Percentiles rank a stretch among this genome's conserved stretches.
These are phyloP conservation scores for Chrysolina americana DNA, from an alignment of 2,888 invertebrate species.

Conservation along the genomic window DNA sequence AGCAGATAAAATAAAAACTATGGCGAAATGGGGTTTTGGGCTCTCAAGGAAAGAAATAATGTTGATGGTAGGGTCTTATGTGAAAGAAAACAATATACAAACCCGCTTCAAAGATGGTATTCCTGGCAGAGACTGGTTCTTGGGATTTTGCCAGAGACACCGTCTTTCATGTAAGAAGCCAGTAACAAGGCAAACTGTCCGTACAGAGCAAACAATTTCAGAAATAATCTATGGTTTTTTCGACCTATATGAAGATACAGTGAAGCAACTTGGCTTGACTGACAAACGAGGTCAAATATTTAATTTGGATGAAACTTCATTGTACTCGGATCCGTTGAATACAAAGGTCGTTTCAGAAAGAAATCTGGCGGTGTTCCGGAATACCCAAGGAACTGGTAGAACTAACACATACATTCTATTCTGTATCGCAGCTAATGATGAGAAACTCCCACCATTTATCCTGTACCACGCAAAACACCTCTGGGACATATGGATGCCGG, in stretches of 20 bases:
- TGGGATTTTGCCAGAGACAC: slow-evolving; percentile 31
- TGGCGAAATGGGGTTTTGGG: neutral
- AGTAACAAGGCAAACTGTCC: slow-evolving; percentile 33
- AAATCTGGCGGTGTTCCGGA: slow-evolving; percentile 22
- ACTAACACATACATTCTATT: slow-evolving; percentile 29
- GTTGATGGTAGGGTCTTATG: slow-evolving; percentile 9
- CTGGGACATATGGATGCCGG: slow-evolving; percentile 40
- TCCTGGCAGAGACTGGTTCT: slow-evolving; percentile 30
- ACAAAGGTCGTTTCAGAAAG: slow-evolving; percentile 26
- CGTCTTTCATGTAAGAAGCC: slow-evolving; percentile 30
- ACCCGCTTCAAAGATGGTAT: slow-evolving; percentile 31
- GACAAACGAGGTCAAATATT: slow-evolving; percentile 17
- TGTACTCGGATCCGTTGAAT: slow-evolving; percentile 30
- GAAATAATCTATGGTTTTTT: slow-evolving; percentile 30
- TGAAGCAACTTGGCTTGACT: slow-evolving; percentile 18
- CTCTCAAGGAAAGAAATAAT: neutral
- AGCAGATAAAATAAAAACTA: neutral
- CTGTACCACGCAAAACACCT: slow-evolving; percentile 36
- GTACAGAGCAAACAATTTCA: slow-evolving; percentile 29
- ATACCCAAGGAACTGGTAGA: slow-evolving; percentile 28
- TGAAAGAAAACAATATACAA: slow-evolving; percentile 29
- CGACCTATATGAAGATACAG: neutral
- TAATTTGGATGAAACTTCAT: slow-evolving; percentile 30
- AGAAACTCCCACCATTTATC: slow-evolving; percentile 15
- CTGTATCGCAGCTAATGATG: slow-evolving; percentile 32